Percentiles rank a stretch among this genome's conserved stretches.
phyloP scores from a whole-genome alignment of 1,140 invertebrate genomes.

The Lerema accius region DNA sequence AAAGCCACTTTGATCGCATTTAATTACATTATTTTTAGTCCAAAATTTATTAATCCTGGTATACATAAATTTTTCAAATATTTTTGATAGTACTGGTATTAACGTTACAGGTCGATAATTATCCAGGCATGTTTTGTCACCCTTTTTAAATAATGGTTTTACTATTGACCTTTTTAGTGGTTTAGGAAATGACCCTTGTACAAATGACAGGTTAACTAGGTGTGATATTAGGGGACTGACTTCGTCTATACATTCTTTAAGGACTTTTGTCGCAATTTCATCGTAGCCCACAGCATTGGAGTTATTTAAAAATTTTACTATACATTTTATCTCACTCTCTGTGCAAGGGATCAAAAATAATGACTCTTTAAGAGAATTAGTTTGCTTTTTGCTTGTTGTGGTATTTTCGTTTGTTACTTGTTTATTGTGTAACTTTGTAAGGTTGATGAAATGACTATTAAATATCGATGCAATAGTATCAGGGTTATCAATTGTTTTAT shows the following conservation, averaged over 20 bases:
- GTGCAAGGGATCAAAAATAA: slow-evolving; percentile 5
- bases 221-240: neutral
- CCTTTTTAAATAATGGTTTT: slow-evolving; percentile 14
- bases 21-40: neutral
- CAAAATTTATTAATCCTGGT: neutral
- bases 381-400: neutral
- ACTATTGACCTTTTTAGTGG: no score
- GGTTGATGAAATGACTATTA: slow-evolving; percentile 1
- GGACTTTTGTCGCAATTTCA: slow-evolving; percentile 3
- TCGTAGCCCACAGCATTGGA: neutral
- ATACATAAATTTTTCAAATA: slow-evolving; percentile 1
- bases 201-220: no score
- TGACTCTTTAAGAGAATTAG: neutral
- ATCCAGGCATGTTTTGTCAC: neutral
- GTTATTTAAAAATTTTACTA: neutral
- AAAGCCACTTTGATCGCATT: neutral
- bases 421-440: neutral
- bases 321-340: neutral
- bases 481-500: slow-evolving; percentile 9
- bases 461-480: neutral
- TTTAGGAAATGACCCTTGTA: no score
- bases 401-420: neutral
- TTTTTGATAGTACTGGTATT: slow-evolving; percentile 3
- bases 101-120: slow-evolving; percentile 5
- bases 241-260: slow-evolving; percentile 2